Conservation (phyloP, 2,888 invertebrate species). For the Teinopalpus imperialis region DNA sequence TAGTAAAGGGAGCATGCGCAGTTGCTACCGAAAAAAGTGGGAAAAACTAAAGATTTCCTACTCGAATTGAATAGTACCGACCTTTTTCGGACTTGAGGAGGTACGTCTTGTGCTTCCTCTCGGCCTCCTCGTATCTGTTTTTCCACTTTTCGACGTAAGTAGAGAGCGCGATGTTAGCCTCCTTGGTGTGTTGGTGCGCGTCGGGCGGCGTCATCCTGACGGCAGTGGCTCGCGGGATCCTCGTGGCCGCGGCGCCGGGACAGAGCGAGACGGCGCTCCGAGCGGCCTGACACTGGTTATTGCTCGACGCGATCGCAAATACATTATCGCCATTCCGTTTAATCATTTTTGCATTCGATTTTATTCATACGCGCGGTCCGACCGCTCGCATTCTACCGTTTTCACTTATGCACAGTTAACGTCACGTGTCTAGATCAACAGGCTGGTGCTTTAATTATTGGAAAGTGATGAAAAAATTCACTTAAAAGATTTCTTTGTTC, state of each 20-base stretch:
- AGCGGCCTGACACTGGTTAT: conserved; percentile 75
- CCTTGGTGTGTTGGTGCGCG: conserved; percentile 73
- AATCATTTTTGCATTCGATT: conserved; percentile 79
- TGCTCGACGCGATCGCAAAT: conserved; percentile 79
- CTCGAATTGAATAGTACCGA: conserved; percentile 60
- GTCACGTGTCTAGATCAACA: conserved; percentile 72
- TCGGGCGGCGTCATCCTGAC: conserved; percentile 77
- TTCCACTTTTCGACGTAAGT: conserved; percentile 84
- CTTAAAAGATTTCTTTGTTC: conserved; percentile 71
- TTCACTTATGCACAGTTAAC: conserved; percentile 59
- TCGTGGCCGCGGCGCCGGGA: conserved; percentile 64
- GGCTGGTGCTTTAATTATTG: conserved; percentile 58
- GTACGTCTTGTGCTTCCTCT: conserved; percentile 85
- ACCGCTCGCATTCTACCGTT: conserved; percentile 64
- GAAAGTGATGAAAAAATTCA: conserved; percentile 55
- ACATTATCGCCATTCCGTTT: conserved; percentile 80
- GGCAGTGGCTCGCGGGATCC: conserved; percentile 77
- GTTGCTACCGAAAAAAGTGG: conserved; percentile 39
- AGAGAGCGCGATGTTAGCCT: conserved; percentile 73
- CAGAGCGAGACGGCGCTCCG: conserved; percentile 74
- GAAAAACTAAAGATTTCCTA: conserved; percentile 40
- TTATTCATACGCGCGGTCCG: conserved; percentile 69
- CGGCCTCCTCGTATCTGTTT: conserved; percentile 86
- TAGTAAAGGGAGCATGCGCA: conserved; percentile 65
- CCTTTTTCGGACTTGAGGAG: conserved; percentile 87